Evolutionary conservation across 2,888 invertebrate species (phyloP).

Genomic region (Adineta ricciae): DNA sequence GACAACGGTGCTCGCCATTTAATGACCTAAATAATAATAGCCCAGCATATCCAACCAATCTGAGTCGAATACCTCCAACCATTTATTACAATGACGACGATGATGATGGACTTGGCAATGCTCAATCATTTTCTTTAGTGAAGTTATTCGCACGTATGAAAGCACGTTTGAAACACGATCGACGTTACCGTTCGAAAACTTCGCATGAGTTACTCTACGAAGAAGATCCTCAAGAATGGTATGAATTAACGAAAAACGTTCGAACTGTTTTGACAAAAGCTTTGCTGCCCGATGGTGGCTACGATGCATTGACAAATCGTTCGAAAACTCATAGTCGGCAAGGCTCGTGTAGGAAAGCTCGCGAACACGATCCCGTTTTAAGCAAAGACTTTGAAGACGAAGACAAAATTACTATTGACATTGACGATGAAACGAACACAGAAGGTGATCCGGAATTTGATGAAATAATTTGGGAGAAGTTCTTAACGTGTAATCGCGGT

Average conservation of each 20-base stretch:
- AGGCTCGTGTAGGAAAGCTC: not conserved
- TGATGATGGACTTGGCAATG: not conserved
- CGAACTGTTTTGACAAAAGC: not conserved
- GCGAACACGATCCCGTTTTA: not conserved
- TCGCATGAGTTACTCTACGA: not conserved
- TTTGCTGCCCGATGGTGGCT: not conserved
- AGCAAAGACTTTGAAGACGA: not conserved
- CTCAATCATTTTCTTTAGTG: not conserved
- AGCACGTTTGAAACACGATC: not conserved
- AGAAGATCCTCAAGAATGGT: not conserved
- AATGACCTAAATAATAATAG: not conserved
- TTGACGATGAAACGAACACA: not conserved
- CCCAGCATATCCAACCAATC: not conserved
- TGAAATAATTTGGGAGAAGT: not conserved
- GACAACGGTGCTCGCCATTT: not conserved
- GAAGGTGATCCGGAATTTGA: not conserved
- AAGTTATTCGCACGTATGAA: not conserved
- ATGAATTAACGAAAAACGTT: not conserved
- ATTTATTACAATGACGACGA: not conserved
- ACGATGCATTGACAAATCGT: not conserved
- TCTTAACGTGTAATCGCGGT: not conserved
- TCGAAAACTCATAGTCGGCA: not conserved
- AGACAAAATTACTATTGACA: not conserved
- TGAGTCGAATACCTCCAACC: not conserved
- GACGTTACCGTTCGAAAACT: not conserved